Conservation (phyloP, 2,113 vertebrate genomes). For the Elephas maximus region DNA sequence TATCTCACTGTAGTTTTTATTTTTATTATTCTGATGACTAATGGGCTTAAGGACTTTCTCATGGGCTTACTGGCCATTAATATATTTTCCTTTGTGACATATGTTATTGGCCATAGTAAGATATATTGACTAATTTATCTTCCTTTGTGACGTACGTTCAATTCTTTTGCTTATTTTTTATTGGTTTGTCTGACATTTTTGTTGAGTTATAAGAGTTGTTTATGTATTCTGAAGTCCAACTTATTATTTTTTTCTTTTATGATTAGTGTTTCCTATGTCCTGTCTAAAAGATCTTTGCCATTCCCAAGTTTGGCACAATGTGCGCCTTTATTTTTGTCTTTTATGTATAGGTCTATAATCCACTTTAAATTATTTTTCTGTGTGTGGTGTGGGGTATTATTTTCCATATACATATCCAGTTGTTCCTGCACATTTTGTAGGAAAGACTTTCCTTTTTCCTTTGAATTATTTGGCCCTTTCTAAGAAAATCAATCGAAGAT, state of each 20-base stretch:
- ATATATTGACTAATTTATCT: neutral
- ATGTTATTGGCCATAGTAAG: neutral
- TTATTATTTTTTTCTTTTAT: conserved; percentile 21
- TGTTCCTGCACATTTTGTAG: neutral
- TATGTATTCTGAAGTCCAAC: neutral
- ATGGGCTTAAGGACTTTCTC: neutral
- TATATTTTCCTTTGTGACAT: neutral
- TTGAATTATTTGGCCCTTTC: conserved; percentile 40
- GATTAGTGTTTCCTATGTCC: neutral
- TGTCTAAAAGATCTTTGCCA: neutral
- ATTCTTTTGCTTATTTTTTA: neutral
- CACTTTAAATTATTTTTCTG: neutral
- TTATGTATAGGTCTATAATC: neutral
- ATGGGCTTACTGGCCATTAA: neutral
- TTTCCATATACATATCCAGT: neutral
- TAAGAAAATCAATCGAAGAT: neutral
- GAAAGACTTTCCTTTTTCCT: neutral
- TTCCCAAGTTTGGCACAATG: neutral
- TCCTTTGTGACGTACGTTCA: neutral
- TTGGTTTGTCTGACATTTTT: neutral
- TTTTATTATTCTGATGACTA: neutral
- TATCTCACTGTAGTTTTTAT: too few species aligned
- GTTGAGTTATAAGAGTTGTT: neutral
- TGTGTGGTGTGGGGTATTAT: neutral
- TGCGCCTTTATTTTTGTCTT: neutral